Evolutionary conservation across 2,113 vertebrate species (phyloP).

Genomic region (Ranitomeya imitator): DNA sequence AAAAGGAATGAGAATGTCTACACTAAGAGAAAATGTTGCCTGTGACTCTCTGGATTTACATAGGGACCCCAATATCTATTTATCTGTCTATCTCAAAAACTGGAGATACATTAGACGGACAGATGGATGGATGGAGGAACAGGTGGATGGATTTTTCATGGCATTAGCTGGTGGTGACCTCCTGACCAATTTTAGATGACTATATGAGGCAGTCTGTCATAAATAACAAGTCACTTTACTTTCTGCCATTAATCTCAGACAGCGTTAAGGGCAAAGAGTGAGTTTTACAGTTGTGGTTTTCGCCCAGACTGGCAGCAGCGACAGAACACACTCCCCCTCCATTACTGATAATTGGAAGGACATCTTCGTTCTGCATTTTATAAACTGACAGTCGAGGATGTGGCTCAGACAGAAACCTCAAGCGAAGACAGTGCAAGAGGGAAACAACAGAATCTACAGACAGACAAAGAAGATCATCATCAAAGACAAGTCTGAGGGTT

Average conservation of each 20-base stretch:
- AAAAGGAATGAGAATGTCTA: no score
- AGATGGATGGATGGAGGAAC: no score
- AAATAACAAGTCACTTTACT: neutral
- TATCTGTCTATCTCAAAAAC: no score
- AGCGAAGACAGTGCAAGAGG: neutral
- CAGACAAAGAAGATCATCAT: neutral
- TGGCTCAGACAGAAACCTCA: constrained; percentile 24
- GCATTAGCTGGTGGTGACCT: no score
- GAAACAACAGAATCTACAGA: neutral
- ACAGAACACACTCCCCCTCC: neutral
- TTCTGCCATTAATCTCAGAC: neutral
- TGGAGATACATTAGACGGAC: no score
- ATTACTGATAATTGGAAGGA: neutral
- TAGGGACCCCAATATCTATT: no score
- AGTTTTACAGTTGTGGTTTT: neutral
- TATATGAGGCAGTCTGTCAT: no score
- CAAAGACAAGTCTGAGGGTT: neutral
- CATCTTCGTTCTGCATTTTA: constrained; percentile 13
- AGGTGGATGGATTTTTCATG: no score
- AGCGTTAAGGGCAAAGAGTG: neutral
- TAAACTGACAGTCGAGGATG: neutral
- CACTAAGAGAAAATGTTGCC: no score
- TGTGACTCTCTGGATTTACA: no score
- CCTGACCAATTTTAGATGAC: no score
- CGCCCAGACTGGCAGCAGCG: neutral